phyloP scores from a whole-genome alignment of 2,797 vertebrate species.

The Pseudochirops cupreus region DNA sequence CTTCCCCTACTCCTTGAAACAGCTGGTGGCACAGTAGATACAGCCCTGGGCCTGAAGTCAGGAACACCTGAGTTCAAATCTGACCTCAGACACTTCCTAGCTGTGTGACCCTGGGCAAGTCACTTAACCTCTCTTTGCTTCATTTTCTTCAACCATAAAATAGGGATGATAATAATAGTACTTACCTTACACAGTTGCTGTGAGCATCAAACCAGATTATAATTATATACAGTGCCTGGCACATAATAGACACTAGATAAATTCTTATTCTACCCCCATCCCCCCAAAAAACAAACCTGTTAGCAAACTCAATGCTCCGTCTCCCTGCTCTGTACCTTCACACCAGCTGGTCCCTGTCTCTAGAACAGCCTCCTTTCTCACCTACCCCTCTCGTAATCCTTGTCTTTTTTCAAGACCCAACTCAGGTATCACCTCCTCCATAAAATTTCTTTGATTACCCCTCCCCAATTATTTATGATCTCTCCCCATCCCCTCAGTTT shows the following conservation, averaged over 20 bases:
- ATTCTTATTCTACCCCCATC: background rate
- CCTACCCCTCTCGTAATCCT: background rate
- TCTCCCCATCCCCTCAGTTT: background rate
- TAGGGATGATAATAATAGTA: background rate
- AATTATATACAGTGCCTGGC: background rate
- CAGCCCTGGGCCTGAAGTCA: background rate
- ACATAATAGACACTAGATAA: background rate
- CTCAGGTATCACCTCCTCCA: background rate
- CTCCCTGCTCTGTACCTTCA: background rate
- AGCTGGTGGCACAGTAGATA: background rate
- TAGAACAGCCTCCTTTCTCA: background rate
- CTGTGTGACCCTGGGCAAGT: background rate
- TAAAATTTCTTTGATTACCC: too few relatives aligned
- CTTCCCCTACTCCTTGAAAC: background rate
- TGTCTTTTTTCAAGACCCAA: background rate
- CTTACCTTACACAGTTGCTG: background rate
- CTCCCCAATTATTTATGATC: background rate
- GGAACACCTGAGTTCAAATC: background rate
- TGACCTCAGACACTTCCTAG: background rate
- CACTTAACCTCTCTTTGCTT: background rate
- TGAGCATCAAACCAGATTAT: background rate
- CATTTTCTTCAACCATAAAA: background rate
- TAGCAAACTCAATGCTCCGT: background rate
- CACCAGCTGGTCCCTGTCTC: background rate
- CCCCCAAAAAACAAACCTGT: background rate